phyloP scores from a whole-genome alignment of 2,797 vertebrate genomes.

The Artibeus jamaicensis region DNA sequence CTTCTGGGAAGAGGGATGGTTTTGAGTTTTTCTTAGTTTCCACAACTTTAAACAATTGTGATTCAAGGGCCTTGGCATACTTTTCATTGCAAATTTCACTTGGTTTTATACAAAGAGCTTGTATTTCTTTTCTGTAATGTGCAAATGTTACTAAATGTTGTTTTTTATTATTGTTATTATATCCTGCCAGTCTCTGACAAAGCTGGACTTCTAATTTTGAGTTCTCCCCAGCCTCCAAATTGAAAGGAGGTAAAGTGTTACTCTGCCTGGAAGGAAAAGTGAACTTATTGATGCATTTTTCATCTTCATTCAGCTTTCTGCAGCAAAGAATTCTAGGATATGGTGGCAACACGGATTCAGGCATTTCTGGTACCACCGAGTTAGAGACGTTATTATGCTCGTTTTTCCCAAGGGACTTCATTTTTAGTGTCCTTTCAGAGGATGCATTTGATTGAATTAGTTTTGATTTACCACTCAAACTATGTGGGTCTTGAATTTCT shows the following conservation, averaged over 20 bases:
- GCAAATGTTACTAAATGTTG: conserved; percentile 29
- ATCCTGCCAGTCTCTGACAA: conserved; percentile 55
- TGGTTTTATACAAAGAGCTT: background rate
- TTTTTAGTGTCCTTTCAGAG: conserved; percentile 62
- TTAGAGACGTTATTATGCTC: conserved; percentile 13
- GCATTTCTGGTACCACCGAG: background rate
- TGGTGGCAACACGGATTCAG: background rate
- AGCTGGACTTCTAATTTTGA: conserved; percentile 41
- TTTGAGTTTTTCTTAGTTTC: conserved; percentile 61
- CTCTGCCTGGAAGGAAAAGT: conserved; percentile 37
- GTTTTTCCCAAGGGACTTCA: conserved; percentile 39
- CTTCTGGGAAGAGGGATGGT: conserved; percentile 30
- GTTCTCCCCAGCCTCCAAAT: conserved; percentile 52
- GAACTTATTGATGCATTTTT: conserved; percentile 23
- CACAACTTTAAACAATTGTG: background rate
- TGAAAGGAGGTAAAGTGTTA: conserved; percentile 29
- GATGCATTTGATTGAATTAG: conserved; percentile 7
- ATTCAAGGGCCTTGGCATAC: background rate
- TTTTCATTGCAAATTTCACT: conserved; percentile 51
- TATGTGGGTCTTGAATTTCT: conserved; percentile 41
- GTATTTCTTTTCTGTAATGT: conserved; percentile 48
- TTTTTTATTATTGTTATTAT: conserved; percentile 70
- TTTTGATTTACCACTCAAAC: conserved; percentile 48
- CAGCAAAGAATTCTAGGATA: conserved; percentile 44
- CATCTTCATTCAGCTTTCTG: conserved; percentile 43